Conservation (phyloP, 2,888 invertebrate species). For the Spialia ferax region DNA sequence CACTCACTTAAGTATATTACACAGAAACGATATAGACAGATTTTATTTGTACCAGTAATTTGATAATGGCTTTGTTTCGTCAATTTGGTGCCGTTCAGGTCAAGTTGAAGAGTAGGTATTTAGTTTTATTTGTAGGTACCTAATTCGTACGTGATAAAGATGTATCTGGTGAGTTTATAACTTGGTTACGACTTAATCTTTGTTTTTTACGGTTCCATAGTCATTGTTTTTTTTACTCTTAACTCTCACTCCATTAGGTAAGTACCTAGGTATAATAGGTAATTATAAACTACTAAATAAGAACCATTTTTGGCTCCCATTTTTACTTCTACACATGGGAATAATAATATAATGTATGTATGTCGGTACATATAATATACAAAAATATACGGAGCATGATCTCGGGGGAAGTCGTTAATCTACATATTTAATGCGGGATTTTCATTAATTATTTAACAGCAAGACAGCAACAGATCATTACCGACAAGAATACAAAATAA, state of each 20-base stretch:
- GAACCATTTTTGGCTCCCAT: no score
- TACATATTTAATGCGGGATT: constrained; percentile 46
- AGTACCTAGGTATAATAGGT: no score
- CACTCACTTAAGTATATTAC: constrained; percentile 38
- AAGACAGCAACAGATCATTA: constrained; percentile 61
- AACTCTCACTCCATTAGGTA: no score
- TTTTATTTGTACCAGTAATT: constrained; percentile 28
- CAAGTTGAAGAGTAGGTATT: not conserved
- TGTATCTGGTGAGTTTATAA: no score
- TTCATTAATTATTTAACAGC: constrained; percentile 57
- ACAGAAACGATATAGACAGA: constrained; percentile 46
- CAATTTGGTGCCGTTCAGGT: not conserved
- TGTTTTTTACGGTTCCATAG: no score
- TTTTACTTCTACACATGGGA: not conserved
- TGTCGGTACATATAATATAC: no score
- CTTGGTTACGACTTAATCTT: no score
- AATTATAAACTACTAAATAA: no score
- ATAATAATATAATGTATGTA: no score
- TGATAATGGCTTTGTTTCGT: not conserved
- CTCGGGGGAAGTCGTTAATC: constrained; percentile 52
- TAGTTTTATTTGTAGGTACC: not conserved
- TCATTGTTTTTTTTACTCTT: no score
- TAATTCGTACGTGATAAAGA: no score
- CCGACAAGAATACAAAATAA: constrained; percentile 45
- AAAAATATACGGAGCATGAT: constrained; percentile 14